Conservation (phyloP, 2,113 vertebrate genomes). For the Elanus axillaris region DNA sequence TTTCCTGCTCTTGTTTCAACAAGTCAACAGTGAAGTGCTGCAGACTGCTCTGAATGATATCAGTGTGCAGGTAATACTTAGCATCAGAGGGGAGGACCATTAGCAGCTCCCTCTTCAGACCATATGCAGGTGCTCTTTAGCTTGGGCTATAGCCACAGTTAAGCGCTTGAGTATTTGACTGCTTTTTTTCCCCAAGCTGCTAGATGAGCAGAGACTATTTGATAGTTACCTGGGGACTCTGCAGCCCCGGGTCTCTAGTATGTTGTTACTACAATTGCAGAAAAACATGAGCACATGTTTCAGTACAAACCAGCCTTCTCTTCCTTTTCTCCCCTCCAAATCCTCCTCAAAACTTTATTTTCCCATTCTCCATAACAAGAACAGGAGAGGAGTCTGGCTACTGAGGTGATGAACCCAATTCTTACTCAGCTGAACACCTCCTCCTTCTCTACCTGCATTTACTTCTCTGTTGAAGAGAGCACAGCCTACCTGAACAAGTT, state of each 20-base stretch:
- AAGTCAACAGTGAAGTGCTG: background rate
- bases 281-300: background rate
- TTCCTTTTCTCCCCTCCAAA: background rate
- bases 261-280: background rate
- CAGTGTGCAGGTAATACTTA: background rate
- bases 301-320: background rate
- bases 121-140: background rate
- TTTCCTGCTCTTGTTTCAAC: conserved; percentile 2
- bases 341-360: background rate
- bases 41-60: background rate
- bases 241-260: background rate
- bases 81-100: background rate
- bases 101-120: background rate
- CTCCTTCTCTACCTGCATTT: background rate
- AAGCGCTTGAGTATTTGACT: background rate
- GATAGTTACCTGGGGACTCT: background rate
- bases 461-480: background rate
- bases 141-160: background rate
- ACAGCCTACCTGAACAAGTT: background rate
- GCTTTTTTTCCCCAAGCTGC: background rate
- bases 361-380: background rate
- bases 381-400: background rate
- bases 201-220: background rate
- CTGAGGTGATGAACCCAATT: background rate
- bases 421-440: background rate